A percentile compares a stretch with the other conserved stretches of the same genome.
Conservation (phyloP, 2,888 invertebrate species). For the Axea sp. region DNA sequence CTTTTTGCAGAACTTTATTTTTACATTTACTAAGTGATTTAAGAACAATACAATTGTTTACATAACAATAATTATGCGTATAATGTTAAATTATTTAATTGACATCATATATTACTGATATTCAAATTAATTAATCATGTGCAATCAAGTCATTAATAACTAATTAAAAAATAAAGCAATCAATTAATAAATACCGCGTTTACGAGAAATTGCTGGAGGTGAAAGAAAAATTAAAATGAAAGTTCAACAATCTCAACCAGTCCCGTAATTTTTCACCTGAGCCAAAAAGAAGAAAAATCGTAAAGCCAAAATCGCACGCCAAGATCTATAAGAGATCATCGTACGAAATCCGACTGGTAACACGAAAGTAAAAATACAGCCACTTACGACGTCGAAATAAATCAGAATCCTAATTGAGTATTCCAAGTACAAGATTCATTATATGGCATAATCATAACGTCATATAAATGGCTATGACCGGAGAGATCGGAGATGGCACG, state of each 20-base stretch:
- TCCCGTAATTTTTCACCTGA: conserved; percentile 28
- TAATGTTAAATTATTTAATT: too few species aligned
- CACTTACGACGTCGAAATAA: conserved; percentile 45
- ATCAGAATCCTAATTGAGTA: conserved; percentile 50
- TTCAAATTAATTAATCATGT: too few species aligned
- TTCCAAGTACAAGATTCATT: conserved; percentile 50
- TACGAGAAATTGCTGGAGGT: too few species aligned
- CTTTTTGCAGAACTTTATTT: too few species aligned
- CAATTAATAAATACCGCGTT: too few species aligned
- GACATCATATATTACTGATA: too few species aligned
- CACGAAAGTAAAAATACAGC: conserved; percentile 39
- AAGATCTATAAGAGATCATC: conserved; percentile 37
- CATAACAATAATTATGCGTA: too few species aligned
- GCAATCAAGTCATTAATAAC: too few species aligned
- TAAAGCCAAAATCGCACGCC: conserved; percentile 25
- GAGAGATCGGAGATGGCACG: conserved; percentile 62
- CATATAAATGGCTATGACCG: conserved; percentile 56
- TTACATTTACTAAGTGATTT: neutral
- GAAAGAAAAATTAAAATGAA: neutral
- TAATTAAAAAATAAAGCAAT: too few species aligned
- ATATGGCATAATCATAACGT: conserved; percentile 60
- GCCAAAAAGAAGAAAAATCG: conserved; percentile 11
- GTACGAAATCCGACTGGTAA: conserved; percentile 34
- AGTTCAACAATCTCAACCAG: conserved; percentile 28
- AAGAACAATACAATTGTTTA: too few species aligned